Evolutionary conservation across 92 coral and sea anemone genomes (phyloP), one percentile per base, ranked within the genome.

Genomic region (Hydrozoanthus gracilis): DNA sequence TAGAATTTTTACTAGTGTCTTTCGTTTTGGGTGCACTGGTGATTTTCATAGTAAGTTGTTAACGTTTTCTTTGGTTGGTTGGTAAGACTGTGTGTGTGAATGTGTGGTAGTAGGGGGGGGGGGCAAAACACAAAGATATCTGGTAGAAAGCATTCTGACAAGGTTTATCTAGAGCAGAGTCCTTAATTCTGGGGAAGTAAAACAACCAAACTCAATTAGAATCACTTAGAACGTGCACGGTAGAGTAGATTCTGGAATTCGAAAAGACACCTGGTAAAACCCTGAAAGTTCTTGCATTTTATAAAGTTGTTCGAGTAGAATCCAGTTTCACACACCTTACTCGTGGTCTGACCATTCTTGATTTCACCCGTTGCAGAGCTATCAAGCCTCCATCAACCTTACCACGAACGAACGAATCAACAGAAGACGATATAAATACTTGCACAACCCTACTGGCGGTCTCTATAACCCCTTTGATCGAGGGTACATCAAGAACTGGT

Each of bases 401-500:
- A 96, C 99, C 5, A 95, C 98, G 3, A 96, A 96, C 85, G 99
- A 96, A 82, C 90, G 98, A 86, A 95, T 96, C 79, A 96, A 96
- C 86, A 87, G 89, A 76, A 96, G 79, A 73, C 92, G 99, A 27
- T 96, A 96, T 89, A 86, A 74, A 52, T 96, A 96, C 55, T 91
- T 96, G 13, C 89, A 76, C 18, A 95, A 97, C 3, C 95, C 97
- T 7, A 69, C 95, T 11, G 99, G 99, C 44, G 89, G 93, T 55
- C 91, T 93, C 77, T 73, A 91, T 48, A 96, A 96, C 58, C 99
- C 98, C 44, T 96, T 96, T 66, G 99, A 96, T 74, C 98, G 95
- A 27, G 99, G 99, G 15, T 83, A 73, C 75, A 12, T 96, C 44
- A 93, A 83, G 79, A 96, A 96, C 92, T 88, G 95, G 85, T 87